These are phyloP conservation scores for Ammodramus savannarum DNA, from an alignment of 2,113 vertebrate genomes.

Conservation along the genomic window DNA sequence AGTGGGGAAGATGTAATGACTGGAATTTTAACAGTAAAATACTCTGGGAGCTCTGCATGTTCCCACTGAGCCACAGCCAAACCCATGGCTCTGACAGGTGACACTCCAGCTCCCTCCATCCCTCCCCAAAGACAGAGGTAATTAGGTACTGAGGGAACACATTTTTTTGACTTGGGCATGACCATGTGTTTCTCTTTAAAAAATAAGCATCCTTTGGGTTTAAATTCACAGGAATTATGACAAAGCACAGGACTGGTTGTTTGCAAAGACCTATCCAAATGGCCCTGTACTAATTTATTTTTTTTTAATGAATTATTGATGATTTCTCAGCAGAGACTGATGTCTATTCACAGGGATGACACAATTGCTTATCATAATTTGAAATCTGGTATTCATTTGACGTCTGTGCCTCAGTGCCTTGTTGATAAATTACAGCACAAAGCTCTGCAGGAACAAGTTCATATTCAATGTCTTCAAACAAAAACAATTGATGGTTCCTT, in stretches of 20 bases:
- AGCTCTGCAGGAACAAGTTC: constrained; percentile 57
- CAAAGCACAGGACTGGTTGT: not conserved
- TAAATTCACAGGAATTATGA: constrained; percentile 23
- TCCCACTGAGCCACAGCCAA: not conserved
- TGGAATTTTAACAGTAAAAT: not conserved
- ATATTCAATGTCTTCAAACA: constrained; percentile 52
- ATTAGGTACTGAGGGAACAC: not conserved
- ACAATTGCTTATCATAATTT: constrained; percentile 66
- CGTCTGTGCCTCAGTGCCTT: constrained; percentile 10
- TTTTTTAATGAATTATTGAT: constrained; percentile 39
- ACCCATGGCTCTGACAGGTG: not conserved
- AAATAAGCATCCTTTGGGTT: not conserved
- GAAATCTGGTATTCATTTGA: constrained; percentile 67
- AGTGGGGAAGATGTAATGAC: not conserved
- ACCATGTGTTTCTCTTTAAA: not conserved
- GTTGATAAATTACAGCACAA: constrained; percentile 58
- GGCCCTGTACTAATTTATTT: not conserved
- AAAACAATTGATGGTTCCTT: constrained; percentile 42
- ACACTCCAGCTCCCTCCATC: not conserved
- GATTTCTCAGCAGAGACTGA: constrained; percentile 56
- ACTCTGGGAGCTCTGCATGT: not conserved
- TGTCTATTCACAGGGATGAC: constrained; percentile 53
- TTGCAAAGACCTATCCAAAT: constrained; percentile 33
- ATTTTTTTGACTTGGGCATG: not conserved
- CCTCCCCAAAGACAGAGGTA: not conserved